Evolutionary conservation across 2,113 vertebrate genomes (phyloP), one percentile per base, ranked within the genome.

Genomic region (Dipodomys spectabilis): DNA sequence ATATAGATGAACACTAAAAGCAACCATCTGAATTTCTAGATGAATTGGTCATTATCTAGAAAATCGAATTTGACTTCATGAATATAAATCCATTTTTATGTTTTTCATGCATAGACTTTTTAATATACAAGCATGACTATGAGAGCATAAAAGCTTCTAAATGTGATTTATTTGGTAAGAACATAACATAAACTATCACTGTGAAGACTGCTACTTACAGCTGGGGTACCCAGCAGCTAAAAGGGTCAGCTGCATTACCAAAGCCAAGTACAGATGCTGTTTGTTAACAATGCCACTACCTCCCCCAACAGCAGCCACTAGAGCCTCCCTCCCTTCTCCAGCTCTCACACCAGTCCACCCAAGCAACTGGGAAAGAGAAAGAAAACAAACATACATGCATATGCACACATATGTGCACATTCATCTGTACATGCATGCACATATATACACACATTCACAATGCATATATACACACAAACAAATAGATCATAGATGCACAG

Each of bases 51-150:
- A 49, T 49, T 49, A 49, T 12, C 85, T 83, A 86, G 68, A 84
- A 96, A 96, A 92, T 91, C 45, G 77, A 91, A 95, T 96, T 89
- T 95, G 74, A 57, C 77, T 94, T 95, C 93, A 91, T 95, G 86
- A 94, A 92, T 82, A 87, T 57, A 91, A 94, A 89, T 88, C 88
- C 60, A 75, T 79, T 92, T 88, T 93, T 89, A 95, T 93, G 73
- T 93, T 91, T 64, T 90, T 82, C 90, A 75, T 88, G 86, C 86
- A 94, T 85, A 67, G 74, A 71, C 44, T 78, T 95, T 87, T 92
- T 74, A 32, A 91, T 90, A 92, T 82, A 67, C 27, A 88, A 90
- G 69, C 57, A 93, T 74, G 82, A 91, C 68, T 84, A 10, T 23
- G 81, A 78, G 15, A 75, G 35, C 65, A 95, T 79, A 92, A 93